Percentiles rank a stretch among this genome's conserved stretches.
Evolutionary conservation across 2,888 invertebrate species (phyloP).

Genomic region (Silvanus unidentatus): DNA sequence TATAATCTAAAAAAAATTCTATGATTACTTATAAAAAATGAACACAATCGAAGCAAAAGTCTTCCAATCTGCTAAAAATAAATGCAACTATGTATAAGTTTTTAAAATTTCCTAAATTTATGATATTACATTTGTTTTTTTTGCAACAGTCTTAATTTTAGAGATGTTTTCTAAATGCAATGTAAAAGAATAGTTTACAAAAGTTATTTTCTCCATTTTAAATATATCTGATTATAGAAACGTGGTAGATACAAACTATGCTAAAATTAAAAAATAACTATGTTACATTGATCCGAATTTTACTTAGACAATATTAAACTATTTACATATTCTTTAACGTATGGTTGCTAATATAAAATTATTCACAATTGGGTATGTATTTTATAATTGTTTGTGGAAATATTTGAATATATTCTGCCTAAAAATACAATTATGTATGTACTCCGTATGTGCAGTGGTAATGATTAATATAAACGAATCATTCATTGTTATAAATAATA

Average conservation of each 20-base stretch:
- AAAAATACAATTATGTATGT: too few relatives aligned
- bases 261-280: conserved; percentile 27
- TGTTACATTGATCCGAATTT: conserved; percentile 25
- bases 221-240: conserved; percentile 29
- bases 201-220: conserved; percentile 31
- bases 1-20: conserved; percentile 4
- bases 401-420: too few relatives aligned
- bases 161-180: conserved; percentile 36
- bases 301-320: conserved; percentile 2
- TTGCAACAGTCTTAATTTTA: conserved; percentile 41
- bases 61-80: conserved; percentile 21
- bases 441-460: too few relatives aligned
- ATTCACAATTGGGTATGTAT: background rate
- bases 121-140: conserved; percentile 37
- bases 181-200: conserved; percentile 42
- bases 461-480: too few relatives aligned
- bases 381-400: too few relatives aligned
- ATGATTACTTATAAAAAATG: conserved; percentile 20
- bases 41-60: conserved; percentile 22
- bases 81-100: conserved; percentile 32
- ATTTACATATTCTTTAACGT: conserved; percentile 16
- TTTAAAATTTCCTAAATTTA: conserved; percentile 32
- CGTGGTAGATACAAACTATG: conserved; percentile 38
- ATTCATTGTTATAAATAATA: too few relatives aligned
- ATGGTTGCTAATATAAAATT: conserved; percentile 18